Base-by-base conservation (phyloP, 2,888 invertebrate genomes). In the Lampropteryx suffumata region DNA sequence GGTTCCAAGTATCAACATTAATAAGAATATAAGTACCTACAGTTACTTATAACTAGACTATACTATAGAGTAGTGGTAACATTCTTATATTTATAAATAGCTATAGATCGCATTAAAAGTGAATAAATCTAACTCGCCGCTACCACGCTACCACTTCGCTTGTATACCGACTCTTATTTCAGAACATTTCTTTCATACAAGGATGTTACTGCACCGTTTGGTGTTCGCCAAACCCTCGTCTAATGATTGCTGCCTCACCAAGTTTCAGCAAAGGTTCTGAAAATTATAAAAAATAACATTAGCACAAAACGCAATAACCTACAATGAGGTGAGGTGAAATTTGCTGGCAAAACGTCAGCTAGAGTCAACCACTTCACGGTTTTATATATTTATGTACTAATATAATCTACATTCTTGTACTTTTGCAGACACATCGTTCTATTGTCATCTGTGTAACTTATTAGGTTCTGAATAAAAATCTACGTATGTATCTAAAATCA, bases 111-210 rank as follows among this genome's bases (percentile, higher is more conserved):
- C 11, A 17, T 43, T 45, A 54, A 28, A 44, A 49, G 58, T 59
- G 54, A 56, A 34, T 41, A 41, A 34, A 49, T 55, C 52, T 59
- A 36, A 35, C 17, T 10, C 39, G 37, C 43, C 54, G 58, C 57
- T 51, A 61, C 61, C 58, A 50, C 54, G 37, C 26, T 37, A 33
- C 35, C 48, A 55, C 61, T n/a, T n/a, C 49, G 32, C 35, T 37
- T 41, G 47, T 42, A 28, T 24, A 36, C 47, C 53, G 53, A 42
- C 50, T 26, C 30, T 42, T 49, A 50, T 27, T 42, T 36, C 53
- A 48, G 45, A 54, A 33, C 36, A 49, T 36, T 41, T 50, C 36
- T 27, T 40, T 41, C 41, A 30, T 29, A 36, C 45, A 12, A 28
- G 28, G 34, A 26, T 52, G 47, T 43, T 13, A 13, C n/a, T 9